Conservation (phyloP, 2,888 invertebrate genomes). For the Diaprepes abbreviatus region DNA sequence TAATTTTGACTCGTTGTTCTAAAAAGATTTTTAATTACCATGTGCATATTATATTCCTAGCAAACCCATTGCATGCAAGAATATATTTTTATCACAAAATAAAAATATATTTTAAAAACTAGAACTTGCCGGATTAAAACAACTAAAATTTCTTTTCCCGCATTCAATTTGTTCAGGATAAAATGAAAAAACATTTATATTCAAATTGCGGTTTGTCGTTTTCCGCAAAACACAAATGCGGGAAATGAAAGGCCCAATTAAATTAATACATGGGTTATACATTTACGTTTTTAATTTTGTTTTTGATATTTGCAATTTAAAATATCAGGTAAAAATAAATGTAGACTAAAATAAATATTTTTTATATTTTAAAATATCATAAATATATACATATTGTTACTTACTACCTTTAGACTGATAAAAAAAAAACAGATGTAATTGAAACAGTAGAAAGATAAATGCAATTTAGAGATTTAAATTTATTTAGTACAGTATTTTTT, state of each 20-base stretch:
- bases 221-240: conserved; percentile 1
- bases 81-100: too few species aligned
- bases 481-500: too few species aligned
- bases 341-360: neutral
- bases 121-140: neutral
- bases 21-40: too few species aligned
- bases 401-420: too few species aligned
- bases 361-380: neutral
- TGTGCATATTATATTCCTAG: too few species aligned
- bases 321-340: neutral
- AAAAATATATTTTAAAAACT: neutral
- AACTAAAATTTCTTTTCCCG: neutral
- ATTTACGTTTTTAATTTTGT: conserved; percentile 17
- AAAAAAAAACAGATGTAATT: too few species aligned
- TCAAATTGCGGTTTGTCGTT: conserved; percentile 30
- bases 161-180: conserved; percentile 16
- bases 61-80: too few species aligned
- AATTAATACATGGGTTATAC: conserved; percentile 18
- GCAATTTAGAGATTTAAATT: too few species aligned
- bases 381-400: neutral
- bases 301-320: conserved; percentile 14
- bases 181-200: conserved; percentile 31
- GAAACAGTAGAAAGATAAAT: too few species aligned
- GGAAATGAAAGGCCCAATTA: conserved; percentile 13
- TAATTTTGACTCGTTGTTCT: too few species aligned